A percentile compares a stretch with the other conserved stretches of the same genome.
Evolutionary conservation across 2,113 vertebrate species (phyloP).

Genomic region (Cyphomyrus discorhynchus): DNA sequence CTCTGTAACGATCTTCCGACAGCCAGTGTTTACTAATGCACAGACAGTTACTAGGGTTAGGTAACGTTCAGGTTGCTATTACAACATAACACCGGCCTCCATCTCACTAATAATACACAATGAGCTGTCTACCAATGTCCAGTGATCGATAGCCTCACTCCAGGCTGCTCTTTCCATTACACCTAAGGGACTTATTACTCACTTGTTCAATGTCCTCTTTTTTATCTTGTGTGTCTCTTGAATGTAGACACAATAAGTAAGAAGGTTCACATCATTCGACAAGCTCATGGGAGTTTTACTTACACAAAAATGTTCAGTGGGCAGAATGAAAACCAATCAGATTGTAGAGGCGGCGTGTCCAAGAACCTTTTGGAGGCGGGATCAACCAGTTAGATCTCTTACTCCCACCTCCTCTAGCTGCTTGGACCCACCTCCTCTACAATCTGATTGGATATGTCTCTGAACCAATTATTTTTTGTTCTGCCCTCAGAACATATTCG

Average conservation of each 20-base stretch:
- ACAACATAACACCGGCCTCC: conserved; percentile 16
- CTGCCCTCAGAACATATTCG: neutral
- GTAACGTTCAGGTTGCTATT: neutral
- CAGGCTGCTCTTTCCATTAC: conserved; percentile 1
- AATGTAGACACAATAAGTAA: conserved; percentile 22
- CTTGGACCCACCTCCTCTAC: neutral
- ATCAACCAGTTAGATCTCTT: neutral
- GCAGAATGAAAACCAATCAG: neutral
- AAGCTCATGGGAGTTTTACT: neutral
- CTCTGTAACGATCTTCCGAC: neutral
- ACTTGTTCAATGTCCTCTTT: neutral
- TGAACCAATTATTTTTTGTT: neutral
- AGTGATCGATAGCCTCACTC: conserved; percentile 35
- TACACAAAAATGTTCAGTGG: neutral
- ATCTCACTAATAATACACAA: conserved; percentile 23
- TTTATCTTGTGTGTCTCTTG: neutral
- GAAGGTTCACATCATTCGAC: conserved; percentile 8
- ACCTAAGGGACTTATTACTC: neutral
- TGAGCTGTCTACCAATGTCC: conserved; percentile 25
- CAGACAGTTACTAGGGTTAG: neutral
- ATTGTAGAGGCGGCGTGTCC: neutral
- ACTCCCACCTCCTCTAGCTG: neutral
- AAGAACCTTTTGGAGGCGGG: neutral
- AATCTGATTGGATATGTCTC: neutral
- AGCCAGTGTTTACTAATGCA: neutral